Conservation (phyloP, 2,797 vertebrate genomes). For the Chrysocyon brachyurus region DNA sequence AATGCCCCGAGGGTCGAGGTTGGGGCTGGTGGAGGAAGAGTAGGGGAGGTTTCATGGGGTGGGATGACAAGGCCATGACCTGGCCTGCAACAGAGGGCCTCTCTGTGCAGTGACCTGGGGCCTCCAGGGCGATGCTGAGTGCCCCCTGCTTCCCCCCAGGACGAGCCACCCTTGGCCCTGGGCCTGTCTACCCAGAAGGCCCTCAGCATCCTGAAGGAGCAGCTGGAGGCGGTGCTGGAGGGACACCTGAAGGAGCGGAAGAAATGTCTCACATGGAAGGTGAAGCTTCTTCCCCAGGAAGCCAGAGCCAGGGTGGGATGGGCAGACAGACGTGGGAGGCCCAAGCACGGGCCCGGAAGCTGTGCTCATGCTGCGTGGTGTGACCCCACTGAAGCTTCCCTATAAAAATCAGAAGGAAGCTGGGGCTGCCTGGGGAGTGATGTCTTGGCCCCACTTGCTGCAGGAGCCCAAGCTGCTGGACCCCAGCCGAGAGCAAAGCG, state of each 20-base stretch:
- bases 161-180: slow-evolving; percentile 91
- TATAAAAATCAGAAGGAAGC: not conserved
- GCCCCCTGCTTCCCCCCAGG: slow-evolving; percentile 86
- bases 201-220: slow-evolving; percentile 93
- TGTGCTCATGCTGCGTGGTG: fast-evolving
- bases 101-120: not conserved
- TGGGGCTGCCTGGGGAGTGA: not conserved
- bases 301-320: not conserved
- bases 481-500: not conserved
- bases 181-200: slow-evolving; percentile 96
- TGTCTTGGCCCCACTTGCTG: not conserved
- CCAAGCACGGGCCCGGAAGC: not conserved
- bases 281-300: slow-evolving; percentile 73
- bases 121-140: fast-evolving
- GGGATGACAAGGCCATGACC: not conserved
- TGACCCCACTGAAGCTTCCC: fast-evolving
- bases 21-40: not conserved
- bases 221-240: slow-evolving; percentile 94
- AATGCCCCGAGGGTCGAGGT: not conserved
- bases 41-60: not conserved
- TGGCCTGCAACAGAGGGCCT: not conserved
- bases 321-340: not conserved
- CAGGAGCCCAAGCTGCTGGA: not conserved
- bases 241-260: slow-evolving; percentile 92
- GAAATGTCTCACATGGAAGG: slow-evolving; percentile 91